A percentile compares a stretch with the other conserved stretches of the same genome.
Conservation (phyloP, 2,113 vertebrate species). For the Elgaria multicarinata region DNA sequence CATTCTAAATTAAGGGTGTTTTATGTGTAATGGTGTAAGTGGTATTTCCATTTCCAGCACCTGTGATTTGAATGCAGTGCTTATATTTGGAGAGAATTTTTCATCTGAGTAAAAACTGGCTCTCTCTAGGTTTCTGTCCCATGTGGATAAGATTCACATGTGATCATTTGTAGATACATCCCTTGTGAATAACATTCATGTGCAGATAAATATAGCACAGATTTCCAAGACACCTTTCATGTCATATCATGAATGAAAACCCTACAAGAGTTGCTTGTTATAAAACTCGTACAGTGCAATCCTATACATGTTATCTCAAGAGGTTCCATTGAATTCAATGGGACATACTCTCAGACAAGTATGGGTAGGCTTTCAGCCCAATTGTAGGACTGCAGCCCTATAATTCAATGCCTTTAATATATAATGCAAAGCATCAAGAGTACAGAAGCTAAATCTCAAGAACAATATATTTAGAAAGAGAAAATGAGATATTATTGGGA, state of each 20-base stretch:
- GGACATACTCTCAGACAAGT: too few relatives aligned
- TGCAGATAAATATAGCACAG: neutral
- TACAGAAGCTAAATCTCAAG: conserved; percentile 52
- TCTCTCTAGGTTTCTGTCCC: neutral
- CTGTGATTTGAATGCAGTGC: neutral
- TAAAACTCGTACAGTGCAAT: neutral
- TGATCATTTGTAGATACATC: neutral
- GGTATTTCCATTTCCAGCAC: neutral
- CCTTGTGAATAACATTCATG: neutral
- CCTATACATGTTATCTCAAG: too few relatives aligned
- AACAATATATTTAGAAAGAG: conserved; percentile 50
- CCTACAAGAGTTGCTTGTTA: conserved; percentile 50
- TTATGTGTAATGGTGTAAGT: neutral
- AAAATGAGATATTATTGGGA: conserved; percentile 28
- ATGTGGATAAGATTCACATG: neutral
- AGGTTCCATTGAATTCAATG: too few relatives aligned
- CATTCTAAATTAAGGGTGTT: neutral
- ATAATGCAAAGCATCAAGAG: conserved; percentile 5
- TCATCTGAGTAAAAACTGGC: neutral
- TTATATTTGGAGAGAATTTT: neutral
- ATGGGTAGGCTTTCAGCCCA: too few relatives aligned
- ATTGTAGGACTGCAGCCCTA: neutral
- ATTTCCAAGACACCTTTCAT: neutral
- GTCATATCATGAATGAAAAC: conserved; percentile 60
- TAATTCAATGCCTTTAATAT: conserved; percentile 48